Base-by-base conservation (phyloP, 2,888 invertebrate species). In the Apamea crenata region DNA sequence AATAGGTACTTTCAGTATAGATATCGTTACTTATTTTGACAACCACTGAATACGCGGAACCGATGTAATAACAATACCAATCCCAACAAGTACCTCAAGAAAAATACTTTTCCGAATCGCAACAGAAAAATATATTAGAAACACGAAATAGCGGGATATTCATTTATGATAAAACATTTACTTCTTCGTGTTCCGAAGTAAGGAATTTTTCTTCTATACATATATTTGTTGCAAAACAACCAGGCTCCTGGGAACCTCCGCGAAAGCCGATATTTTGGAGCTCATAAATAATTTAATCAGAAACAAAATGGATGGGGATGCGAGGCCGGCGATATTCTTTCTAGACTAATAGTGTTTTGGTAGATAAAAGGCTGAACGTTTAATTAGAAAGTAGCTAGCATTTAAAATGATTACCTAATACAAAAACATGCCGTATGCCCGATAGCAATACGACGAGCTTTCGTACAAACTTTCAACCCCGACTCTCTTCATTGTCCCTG, bases 251-350 rank as follows among this genome's bases (percentile, higher is more conserved):
- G 87, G 85, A 89, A 81, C 78, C 68, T 74, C 16, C 18, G 75
- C 74, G 88, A 70, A 82, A 86, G 80, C 88, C 88, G 86, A 89
- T 89, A 88, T 89, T 89, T 89, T 89, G 86, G 72, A 70, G 83
- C 86, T 89, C 89, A 88, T 89, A 89, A 88, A 89, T 89, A 89
- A 88, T 89, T 88, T 89, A 89, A 88, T 88, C 88, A 84, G 71
- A 86, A 88, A 82, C 73, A 86, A 88, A 89, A 88, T 85, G 86
- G 78, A 81, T 85, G 77, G 56, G 74, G 74, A 87, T 78, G 53
- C 69, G 59, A 40, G 44, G 65, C 32, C 25, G 10, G 14, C 32
- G 59, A 73, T 78, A 72, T 88, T 72, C 72, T 80, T 70, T 76
- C 70, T 79, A 82, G 73, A 40, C 65, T 73, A 76, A 78, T 73